Conservation (phyloP, 2,888 invertebrate genomes). For the Dolomedes plantarius region DNA sequence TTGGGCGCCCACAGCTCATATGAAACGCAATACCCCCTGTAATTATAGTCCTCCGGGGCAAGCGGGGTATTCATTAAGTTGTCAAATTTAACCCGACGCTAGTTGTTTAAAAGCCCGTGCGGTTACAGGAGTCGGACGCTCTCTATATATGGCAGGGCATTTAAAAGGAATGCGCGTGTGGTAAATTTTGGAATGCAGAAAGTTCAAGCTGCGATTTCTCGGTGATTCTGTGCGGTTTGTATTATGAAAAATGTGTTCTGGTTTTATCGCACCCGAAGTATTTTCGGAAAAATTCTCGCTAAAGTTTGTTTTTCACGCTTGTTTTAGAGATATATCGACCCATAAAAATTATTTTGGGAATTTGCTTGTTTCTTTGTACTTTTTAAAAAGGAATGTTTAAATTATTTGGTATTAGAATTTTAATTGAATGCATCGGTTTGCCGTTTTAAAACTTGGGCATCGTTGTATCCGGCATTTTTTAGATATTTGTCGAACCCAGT, state of each 20-base stretch:
- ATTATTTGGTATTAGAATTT: no score
- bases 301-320: no score
- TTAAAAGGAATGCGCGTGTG: slow-evolving; percentile 8
- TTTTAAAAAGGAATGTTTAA: no score
- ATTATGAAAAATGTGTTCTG: background rate
- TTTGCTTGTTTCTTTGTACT: no score
- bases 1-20: background rate
- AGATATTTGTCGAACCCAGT: no score
- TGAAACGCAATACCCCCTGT: background rate
- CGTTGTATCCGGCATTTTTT: no score
- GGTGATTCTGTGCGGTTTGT: background rate
- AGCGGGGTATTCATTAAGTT: background rate
- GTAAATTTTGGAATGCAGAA: background rate
- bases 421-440: no score
- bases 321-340: no score
- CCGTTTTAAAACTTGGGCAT: no score
- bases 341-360: no score
- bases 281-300: no score
- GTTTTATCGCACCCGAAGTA: background rate
- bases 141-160: background rate
- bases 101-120: background rate
- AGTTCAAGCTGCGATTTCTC: background rate
- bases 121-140: background rate
- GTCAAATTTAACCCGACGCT: background rate
- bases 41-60: background rate